Percentiles rank a stretch among this genome's conserved stretches.
These are phyloP conservation scores for Phoxinus dragarum DNA, from an alignment of 2,797 vertebrate species.

Conservation along the genomic window DNA sequence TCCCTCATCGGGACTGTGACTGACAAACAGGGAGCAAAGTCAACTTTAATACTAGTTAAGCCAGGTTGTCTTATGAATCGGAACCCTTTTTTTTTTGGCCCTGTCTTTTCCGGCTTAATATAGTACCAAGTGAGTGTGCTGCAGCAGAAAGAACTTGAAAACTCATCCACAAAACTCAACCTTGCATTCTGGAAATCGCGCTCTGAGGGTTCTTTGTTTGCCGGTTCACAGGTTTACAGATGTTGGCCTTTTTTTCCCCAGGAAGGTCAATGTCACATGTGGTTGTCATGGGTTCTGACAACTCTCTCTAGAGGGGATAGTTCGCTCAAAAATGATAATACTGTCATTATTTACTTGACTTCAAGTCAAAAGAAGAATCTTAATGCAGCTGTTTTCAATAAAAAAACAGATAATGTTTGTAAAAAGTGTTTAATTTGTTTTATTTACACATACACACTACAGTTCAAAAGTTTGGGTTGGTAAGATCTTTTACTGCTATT, in stretches of 20 bases:
- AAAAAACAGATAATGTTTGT: neutral
- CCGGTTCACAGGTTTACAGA: constrained; percentile 13
- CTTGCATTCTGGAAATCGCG: neutral
- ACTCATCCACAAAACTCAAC: neutral
- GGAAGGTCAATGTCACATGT: neutral
- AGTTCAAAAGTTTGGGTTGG: neutral
- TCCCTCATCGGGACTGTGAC: no score
- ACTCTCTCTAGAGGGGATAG: neutral
- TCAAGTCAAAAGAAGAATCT: neutral
- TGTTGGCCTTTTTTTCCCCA: constrained; percentile 10
- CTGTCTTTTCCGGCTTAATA: neutral
- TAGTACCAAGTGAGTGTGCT: neutral
- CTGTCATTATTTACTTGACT: neutral
- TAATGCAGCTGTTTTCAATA: neutral
- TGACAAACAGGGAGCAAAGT: no score
- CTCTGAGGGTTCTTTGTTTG: constrained; percentile 8
- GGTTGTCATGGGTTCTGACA: neutral
- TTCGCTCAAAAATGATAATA: neutral
- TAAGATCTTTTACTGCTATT: neutral
- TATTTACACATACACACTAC: neutral
- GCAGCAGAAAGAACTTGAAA: constrained; percentile 3
- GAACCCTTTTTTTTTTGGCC: neutral
- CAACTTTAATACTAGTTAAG: no score
- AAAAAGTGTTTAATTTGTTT: neutral
- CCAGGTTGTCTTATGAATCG: no score